Base-by-base conservation (phyloP, 1,140 invertebrate species). In the Drosophila sp. region DNA sequence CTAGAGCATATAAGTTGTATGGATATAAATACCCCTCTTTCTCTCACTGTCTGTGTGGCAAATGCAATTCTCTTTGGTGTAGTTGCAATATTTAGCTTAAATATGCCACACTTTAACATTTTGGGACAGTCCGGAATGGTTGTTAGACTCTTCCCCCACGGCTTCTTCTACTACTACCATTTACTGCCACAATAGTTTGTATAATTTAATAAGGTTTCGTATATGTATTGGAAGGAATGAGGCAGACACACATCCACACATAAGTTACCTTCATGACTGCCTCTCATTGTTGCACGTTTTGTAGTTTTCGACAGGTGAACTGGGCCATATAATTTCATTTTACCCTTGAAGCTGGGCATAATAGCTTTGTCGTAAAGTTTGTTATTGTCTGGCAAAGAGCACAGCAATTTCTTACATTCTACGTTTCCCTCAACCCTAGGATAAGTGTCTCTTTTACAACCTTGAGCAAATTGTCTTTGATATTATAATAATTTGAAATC, bases 71-170 rank as follows among this genome's bases (percentile, higher is more conserved):
- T 75, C 78, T 62, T 77, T 43, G 75, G 75, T 74, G 56, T 81
- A 63, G 82, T 78, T 78, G 78, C 78, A 87, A 87, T 87, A 82
- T 89, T 86, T 78, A 89, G 78, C 78, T 78, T 63, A 87, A 82
- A 86, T 87, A 82, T 86, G 78, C 81, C 62, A 87, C 75, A 76
- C 75, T 72, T 84, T 77, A 81, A 82, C 78, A 87, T 78, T 63
- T 27, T 50, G 51, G 61, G 75, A 70, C 59, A 75, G 56, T 45
- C 64, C 64, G 58, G 70, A 65, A 69, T 64, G 71, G 43, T 51
- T 65, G 61, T 41, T 53, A 36, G 50, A 32, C 16, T 53, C 43
- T 50, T 32, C 9, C 29, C 40, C 32, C 16, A 21, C 21, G n/a
- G 13, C 18, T 34, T 32, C 27, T 32, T 48, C 34, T 51, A 62